Conservation (phyloP, 2,113 vertebrate species). For the Chiloscyllium plagiosum region DNA sequence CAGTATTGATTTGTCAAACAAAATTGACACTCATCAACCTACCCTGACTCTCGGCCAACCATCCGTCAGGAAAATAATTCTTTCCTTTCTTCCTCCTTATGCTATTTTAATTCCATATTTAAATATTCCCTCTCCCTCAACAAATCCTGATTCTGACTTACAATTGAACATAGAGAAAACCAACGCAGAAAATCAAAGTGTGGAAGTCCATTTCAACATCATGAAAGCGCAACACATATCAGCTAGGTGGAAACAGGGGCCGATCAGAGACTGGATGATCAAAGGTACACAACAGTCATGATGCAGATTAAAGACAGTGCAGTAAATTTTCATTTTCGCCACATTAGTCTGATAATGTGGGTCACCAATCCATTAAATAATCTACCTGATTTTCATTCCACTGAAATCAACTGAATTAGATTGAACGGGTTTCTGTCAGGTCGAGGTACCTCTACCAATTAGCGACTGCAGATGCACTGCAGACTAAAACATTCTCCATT, state of each 20-base stretch:
- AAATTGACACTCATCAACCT: neutral
- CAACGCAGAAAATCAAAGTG: neutral
- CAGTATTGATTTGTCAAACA: neutral
- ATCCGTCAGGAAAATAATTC: neutral
- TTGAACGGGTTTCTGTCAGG: too few species aligned
- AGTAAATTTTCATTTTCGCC: too few species aligned
- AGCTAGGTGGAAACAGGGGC: neutral
- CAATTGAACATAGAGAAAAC: neutral
- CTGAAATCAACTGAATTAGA: too few species aligned
- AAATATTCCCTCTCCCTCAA: neutral
- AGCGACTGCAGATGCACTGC: too few species aligned
- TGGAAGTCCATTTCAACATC: neutral
- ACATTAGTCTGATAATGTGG: too few species aligned
- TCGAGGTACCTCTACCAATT: too few species aligned
- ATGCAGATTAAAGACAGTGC: too few species aligned
- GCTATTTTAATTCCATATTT: neutral
- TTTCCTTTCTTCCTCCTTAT: neutral
- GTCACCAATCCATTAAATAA: too few species aligned
- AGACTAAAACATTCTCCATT: too few species aligned
- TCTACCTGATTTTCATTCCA: too few species aligned
- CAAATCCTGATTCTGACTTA: neutral
- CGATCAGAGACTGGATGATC: neutral
- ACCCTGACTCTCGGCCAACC: neutral
- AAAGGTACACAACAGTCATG: too few species aligned
- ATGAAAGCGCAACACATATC: neutral